phyloP scores from a whole-genome alignment of 2,113 vertebrate genomes.

The Chrysemys picta region DNA sequence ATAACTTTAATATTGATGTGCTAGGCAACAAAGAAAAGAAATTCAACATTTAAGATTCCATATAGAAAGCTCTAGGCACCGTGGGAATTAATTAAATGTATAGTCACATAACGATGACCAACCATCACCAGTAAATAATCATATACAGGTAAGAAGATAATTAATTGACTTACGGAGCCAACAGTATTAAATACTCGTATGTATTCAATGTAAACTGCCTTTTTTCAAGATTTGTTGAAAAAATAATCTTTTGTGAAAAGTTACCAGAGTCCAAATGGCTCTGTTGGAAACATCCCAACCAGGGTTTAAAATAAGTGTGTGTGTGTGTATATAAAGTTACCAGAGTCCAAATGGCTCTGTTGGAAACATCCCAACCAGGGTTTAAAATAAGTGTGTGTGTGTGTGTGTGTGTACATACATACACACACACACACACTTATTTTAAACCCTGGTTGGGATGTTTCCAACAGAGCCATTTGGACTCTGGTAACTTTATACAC shows the following conservation, averaged over 20 bases:
- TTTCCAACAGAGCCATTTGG: no score
- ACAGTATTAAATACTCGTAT: constrained; percentile 55
- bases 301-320: neutral
- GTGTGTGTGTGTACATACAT: no score
- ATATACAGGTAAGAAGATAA: constrained; percentile 63
- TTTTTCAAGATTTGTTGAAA: constrained; percentile 32
- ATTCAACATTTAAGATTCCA: constrained; percentile 51
- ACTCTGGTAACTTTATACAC: no score
- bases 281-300: constrained; percentile 6
- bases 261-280: constrained; percentile 22
- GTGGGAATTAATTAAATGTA: constrained; percentile 59
- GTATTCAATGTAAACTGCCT: constrained; percentile 19
- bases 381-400: no score
- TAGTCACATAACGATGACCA: constrained; percentile 41
- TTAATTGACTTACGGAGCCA: constrained; percentile 54
- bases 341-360: no score
- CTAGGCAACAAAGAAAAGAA: constrained; percentile 57
- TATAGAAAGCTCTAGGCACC: constrained; percentile 16
- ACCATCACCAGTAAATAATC: constrained; percentile 41
- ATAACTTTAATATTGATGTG: constrained; percentile 45
- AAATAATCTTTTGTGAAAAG: constrained; percentile 31
- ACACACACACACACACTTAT: no score
- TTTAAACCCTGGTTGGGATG: no score
- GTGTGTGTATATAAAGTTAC: no score
- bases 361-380: no score